Evolutionary conservation across 1,140 invertebrate species (phyloP), one percentile per base, ranked within the genome.

Genomic region (Wasmannia auropunctata): DNA sequence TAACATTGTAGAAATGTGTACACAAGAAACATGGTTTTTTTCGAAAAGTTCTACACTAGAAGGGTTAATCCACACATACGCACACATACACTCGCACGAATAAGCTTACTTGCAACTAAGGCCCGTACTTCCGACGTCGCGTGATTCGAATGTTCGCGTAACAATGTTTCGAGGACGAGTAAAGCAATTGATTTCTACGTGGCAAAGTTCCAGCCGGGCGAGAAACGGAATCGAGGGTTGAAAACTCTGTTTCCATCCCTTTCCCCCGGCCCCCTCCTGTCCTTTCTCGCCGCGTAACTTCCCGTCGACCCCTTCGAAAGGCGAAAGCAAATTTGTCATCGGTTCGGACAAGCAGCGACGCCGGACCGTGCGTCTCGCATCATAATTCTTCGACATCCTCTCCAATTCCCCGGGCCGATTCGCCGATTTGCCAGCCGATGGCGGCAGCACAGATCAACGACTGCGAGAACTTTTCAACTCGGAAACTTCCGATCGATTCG

Each of bases 261-360:
- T n/a, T n/a, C n/a, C n/a, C n/a, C n/a, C n/a, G n/a, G n/a, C 25
- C 54, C n/a, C 11, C 43, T 43, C 10, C 62, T 40, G 6, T 11
- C 58, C 65, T 56, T 43, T 54, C 76, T 54, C 56, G 31, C 51
- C 65, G 16, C 67, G 54, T 72, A 56, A 83, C 54, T 40, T 43
- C 65, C 34, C 3, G 34, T 70, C 77, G 65, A 70, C 49, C 79
- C 62, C 49, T 25, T 58, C 40, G 56, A 74, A 58, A 62, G 79
- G 54, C 80, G 67, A 89, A 88, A 90, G 90, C 90, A 91, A 91
- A 90, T 91, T 91, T 90, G 88, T 91, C 90, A 91, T 88, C 84
- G 79, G 72, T 60, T 87, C 28, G 77, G 86, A 87, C 87, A 74
- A 72, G 51, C 77, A 58, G 54, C 86, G 86, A 88, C 67, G 51